phyloP scores from a whole-genome alignment of 1,140 invertebrate genomes.

The Drosophila arawakana region DNA sequence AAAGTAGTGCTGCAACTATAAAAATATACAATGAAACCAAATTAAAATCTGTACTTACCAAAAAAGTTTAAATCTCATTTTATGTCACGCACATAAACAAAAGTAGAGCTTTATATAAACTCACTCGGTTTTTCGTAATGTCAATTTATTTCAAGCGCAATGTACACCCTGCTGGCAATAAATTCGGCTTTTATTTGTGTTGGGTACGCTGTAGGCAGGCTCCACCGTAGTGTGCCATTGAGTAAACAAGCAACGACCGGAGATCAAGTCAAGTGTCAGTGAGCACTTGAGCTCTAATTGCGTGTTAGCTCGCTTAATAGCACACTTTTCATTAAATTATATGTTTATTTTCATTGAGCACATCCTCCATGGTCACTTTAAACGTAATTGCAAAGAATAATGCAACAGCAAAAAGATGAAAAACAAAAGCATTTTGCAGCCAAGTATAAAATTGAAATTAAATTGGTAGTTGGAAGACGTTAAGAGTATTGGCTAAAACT shows the following conservation, averaged over 20 bases:
- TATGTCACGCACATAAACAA: no score
- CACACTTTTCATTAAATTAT: conserved; percentile 23
- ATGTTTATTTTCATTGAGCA: conserved; percentile 15
- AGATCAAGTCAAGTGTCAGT: conserved; percentile 25
- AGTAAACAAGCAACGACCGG: background rate
- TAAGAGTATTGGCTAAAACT: background rate
- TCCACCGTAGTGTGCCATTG: background rate
- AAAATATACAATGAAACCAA: no score
- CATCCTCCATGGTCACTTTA: conserved; percentile 19
- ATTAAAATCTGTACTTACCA: no score
- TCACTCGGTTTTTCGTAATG: no score
- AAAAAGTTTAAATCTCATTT: no score
- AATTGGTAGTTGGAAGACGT: conserved; percentile 7
- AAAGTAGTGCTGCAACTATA: no score
- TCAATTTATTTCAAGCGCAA: background rate
- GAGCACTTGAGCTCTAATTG: conserved; percentile 9
- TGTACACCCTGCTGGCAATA: background rate
- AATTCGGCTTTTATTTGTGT: no score
- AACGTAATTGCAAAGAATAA: conserved; percentile 10
- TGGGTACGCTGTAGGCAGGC: background rate
- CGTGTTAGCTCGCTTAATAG: conserved; percentile 8
- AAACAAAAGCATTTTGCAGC: conserved; percentile 5
- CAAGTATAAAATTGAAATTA: background rate
- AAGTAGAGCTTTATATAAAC: no score
- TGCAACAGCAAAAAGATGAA: background rate